phyloP scores from a whole-genome alignment of 1,140 invertebrate species.

The Drosophila parabipectinata region DNA sequence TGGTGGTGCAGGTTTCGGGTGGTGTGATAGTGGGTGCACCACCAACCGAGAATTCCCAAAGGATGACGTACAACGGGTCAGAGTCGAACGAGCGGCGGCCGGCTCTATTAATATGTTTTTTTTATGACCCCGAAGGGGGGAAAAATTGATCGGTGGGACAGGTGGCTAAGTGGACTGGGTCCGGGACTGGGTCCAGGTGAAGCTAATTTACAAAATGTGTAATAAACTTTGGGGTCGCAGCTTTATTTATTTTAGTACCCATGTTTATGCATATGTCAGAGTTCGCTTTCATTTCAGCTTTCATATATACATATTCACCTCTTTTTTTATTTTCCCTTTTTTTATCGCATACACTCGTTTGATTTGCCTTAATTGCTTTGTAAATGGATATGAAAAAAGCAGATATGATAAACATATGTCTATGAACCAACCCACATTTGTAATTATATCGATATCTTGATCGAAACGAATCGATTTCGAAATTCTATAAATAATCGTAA shows the following conservation, averaged over 20 bases:
- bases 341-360: conserved; percentile 27
- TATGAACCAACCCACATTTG: conserved; percentile 56
- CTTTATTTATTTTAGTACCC: conserved; percentile 46
- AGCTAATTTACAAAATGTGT: conserved; percentile 68
- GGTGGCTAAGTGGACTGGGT: neutral
- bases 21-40: conserved; percentile 3
- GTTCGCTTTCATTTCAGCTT: conserved; percentile 46
- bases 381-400: conserved; percentile 19
- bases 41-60: conserved; percentile 49
- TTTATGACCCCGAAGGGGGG: conserved; percentile 31
- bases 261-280: conserved; percentile 36
- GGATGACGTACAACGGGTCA: conserved; percentile 62
- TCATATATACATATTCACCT: neutral
- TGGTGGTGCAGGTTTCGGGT: neutral
- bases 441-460: conserved; percentile 66
- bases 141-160: conserved; percentile 32
- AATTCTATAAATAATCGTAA: conserved; percentile 41
- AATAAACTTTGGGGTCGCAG: conserved; percentile 40
- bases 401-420: conserved; percentile 6
- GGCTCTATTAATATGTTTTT: conserved; percentile 64
- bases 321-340: neutral
- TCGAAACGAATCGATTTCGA: conserved; percentile 54
- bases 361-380: conserved; percentile 32
- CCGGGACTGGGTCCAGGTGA: conserved; percentile 13
- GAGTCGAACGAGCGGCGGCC: neutral